Evolutionary conservation across 2,797 vertebrate genomes (phyloP).

Genomic region (Chaetophractus vellerosus): DNA sequence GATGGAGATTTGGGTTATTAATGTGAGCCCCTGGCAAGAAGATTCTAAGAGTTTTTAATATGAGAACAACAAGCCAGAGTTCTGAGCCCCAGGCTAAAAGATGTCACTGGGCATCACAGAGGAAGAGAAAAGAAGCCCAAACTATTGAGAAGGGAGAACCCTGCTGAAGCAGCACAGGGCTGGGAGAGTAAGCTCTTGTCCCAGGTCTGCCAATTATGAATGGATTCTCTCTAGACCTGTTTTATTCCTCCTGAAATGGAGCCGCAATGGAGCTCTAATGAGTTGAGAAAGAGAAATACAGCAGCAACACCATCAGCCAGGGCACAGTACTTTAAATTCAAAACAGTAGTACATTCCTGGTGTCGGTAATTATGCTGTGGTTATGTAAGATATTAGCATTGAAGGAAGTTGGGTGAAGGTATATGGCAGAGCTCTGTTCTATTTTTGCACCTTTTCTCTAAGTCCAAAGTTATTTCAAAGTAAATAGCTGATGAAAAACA

Average conservation of each 20-base stretch:
- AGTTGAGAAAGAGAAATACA: neutral
- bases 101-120: neutral
- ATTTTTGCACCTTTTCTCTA: constrained; percentile 18
- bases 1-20: neutral
- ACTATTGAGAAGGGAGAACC: neutral
- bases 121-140: neutral
- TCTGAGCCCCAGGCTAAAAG: neutral
- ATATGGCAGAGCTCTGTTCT: neutral
- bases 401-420: neutral
- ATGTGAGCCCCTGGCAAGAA: neutral
- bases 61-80: neutral
- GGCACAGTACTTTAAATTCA: neutral
- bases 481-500: constrained; percentile 18
- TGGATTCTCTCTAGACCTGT: neutral
- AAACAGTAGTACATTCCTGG: neutral
- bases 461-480: constrained; percentile 53
- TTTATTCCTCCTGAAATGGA: neutral
- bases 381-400: neutral
- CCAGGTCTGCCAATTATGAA: neutral
- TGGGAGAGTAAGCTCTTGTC: neutral
- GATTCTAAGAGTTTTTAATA: constrained; percentile 5
- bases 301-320: neutral
- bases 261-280: neutral
- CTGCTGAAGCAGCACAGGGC: neutral
- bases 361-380: neutral